A percentile compares a stretch with the other conserved stretches of the same genome.
These are phyloP conservation scores for Murina feae DNA, from an alignment of 2,113 vertebrate species.

Conservation along the genomic window DNA sequence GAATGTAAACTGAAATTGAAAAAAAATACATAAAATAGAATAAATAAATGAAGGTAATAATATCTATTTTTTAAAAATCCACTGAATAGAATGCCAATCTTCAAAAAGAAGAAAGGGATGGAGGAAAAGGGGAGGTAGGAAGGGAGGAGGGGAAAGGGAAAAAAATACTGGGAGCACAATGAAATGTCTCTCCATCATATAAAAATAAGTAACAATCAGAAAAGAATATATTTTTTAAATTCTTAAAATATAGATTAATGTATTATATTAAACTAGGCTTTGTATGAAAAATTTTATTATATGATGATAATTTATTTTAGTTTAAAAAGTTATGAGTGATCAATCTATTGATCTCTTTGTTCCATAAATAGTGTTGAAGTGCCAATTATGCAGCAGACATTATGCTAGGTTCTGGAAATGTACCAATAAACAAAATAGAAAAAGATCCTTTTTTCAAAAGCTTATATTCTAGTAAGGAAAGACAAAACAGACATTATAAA, in stretches of 20 bases:
- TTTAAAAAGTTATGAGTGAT: not conserved
- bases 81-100: not conserved
- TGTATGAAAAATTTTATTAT: not conserved
- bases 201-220: not conserved
- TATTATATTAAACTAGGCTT: not conserved
- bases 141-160: not conserved
- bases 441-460: not conserved
- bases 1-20: not conserved
- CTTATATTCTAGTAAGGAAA: not conserved
- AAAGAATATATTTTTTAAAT: not conserved
- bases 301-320: not conserved
- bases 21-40: not conserved
- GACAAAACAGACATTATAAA: not conserved
- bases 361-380: not conserved
- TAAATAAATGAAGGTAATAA: not conserved
- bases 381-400: not conserved
- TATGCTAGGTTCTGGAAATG: not conserved
- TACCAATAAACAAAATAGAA: not conserved
- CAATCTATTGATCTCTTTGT: not conserved
- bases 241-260: not conserved
- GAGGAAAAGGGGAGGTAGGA: too few relatives aligned
- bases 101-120: not conserved
- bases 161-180: not conserved
- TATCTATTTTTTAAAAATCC: not conserved
- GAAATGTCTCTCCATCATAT: not conserved